These are phyloP conservation scores for Orientallactaga bullata DNA, from an alignment of 2,113 vertebrate species.

Conservation along the genomic window DNA sequence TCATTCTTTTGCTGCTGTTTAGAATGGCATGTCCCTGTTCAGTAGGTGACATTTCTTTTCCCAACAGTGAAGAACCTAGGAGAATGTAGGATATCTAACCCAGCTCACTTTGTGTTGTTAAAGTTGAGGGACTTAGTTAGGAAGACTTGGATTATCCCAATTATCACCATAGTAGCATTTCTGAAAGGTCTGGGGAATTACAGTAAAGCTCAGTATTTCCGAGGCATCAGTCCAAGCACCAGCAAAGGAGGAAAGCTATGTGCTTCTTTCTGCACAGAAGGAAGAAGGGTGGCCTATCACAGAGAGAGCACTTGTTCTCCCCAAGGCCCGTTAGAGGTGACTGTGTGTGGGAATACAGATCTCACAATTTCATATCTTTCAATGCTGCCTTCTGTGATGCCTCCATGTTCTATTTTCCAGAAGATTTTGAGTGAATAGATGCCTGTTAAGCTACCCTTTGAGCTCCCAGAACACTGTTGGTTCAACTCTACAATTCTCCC, in stretches of 20 bases:
- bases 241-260: background rate
- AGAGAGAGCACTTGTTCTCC: background rate
- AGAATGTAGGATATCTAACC: too few species aligned
- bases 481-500: background rate
- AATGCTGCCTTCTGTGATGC: background rate
- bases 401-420: background rate
- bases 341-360: background rate
- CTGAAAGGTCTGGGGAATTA: background rate
- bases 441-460: background rate
- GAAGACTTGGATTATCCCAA: background rate
- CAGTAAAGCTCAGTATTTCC: background rate
- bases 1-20: background rate
- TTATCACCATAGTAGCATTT: background rate
- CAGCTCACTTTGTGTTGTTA: background rate
- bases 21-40: background rate
- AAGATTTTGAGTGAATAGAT: background rate
- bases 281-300: background rate
- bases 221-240: too few species aligned
- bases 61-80: background rate
- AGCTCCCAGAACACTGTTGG: background rate
- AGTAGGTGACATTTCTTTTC: background rate
- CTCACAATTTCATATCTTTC: background rate
- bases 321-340: fast-evolving
- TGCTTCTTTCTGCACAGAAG: background rate
- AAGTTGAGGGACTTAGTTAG: background rate